Evolutionary conservation across 2,888 invertebrate genomes (phyloP).

Genomic region (Sepiola atlantica): DNA sequence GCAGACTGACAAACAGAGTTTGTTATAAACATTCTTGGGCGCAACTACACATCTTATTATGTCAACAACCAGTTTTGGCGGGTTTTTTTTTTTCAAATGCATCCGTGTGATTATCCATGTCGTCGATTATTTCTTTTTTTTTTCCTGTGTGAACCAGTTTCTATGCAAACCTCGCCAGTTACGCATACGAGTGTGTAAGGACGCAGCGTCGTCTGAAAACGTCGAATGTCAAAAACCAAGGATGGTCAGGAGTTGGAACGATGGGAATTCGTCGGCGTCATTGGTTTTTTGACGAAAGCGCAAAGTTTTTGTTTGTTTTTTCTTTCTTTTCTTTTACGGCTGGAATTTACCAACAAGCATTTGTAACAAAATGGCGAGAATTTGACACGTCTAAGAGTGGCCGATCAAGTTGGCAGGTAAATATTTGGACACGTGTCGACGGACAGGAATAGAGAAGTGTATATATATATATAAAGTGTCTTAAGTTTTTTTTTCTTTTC

Average conservation of each 20-base stretch:
- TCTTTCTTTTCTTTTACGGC: neutral
- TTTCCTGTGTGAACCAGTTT: neutral
- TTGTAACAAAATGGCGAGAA: slow-evolving; percentile 12
- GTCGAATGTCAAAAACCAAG: neutral
- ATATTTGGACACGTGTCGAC: neutral
- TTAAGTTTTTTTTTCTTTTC: too few species aligned
- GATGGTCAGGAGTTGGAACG: neutral
- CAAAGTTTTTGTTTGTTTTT: neutral
- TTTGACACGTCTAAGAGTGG: slow-evolving; percentile 13
- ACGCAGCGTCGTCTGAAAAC: neutral
- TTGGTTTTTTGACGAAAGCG: neutral
- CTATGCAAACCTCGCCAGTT: neutral
- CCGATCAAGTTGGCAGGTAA: neutral
- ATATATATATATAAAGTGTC: neutral
- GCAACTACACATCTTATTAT: too few species aligned
- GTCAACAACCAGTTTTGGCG: too few species aligned
- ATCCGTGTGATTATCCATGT: neutral
- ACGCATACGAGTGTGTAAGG: neutral
- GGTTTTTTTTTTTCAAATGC: neutral
- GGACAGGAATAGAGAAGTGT: neutral
- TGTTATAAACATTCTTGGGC: too few species aligned
- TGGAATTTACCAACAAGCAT: neutral
- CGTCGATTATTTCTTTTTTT: too few species aligned
- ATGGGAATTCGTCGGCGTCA: neutral
- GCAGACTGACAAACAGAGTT: too few species aligned